phyloP scores from a whole-genome alignment of 2,888 invertebrate genomes.

The Leptogaster cylindrica region DNA sequence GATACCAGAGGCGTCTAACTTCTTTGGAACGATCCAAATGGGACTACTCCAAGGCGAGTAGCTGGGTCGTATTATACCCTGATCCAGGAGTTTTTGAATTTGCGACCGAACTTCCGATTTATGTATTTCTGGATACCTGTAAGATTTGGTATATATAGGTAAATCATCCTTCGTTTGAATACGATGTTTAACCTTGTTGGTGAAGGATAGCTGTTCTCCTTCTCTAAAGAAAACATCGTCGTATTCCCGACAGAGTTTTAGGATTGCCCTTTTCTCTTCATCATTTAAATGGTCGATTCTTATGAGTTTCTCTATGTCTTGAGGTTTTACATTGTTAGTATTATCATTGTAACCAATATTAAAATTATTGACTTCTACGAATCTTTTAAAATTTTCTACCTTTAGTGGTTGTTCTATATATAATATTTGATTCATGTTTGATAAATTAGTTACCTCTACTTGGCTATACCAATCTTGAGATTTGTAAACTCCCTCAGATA shows the following conservation, averaged over 20 bases:
- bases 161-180: conserved; percentile 22
- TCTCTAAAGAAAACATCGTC: neutral
- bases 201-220: conserved; percentile 12
- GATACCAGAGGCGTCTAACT: too few species aligned
- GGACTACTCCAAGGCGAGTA: conserved; percentile 38
- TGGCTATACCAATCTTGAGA: conserved; percentile 42
- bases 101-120: conserved; percentile 30
- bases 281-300: conserved; percentile 23
- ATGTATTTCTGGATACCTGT: conserved; percentile 40
- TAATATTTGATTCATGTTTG: too few species aligned
- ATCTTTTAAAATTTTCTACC: too few species aligned
- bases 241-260: neutral
- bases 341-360: too few species aligned
- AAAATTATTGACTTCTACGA: too few species aligned
- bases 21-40: conserved; percentile 33
- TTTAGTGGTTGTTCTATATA: too few species aligned
- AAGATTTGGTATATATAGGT: conserved; percentile 39
- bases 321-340: too few species aligned
- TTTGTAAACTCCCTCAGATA: conserved; percentile 42
- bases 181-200: conserved; percentile 33
- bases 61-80: conserved; percentile 38
- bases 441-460: conserved; percentile 35
- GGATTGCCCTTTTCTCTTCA: conserved; percentile 7
- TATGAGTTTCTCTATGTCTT: too few species aligned
- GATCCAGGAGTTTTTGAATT: conserved; percentile 31